A percentile compares a stretch with the other conserved stretches of the same genome.
These are phyloP conservation scores for Drosophila macrothrix DNA, from an alignment of 2,888 invertebrate species.

Conservation along the genomic window DNA sequence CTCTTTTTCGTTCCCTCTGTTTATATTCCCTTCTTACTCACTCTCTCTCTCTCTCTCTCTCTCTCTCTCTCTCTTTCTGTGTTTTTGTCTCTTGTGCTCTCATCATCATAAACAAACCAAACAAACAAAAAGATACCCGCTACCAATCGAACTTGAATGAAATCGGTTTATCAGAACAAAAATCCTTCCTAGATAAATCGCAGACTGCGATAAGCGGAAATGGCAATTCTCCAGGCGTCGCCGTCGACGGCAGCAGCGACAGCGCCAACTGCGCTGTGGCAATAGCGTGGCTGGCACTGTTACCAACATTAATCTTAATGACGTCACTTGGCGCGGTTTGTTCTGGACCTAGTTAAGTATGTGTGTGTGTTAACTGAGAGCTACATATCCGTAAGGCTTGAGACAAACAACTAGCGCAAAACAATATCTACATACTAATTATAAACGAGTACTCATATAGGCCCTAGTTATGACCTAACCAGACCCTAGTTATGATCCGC, in stretches of 20 bases:
- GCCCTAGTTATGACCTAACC: conserved; percentile 2
- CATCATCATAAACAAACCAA: conserved; percentile 15
- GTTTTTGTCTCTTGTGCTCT: conserved; percentile 33
- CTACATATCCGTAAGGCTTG: conserved; percentile 34
- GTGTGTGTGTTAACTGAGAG: conserved; percentile 39
- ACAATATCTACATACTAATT: conserved; percentile 14
- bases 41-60: conserved; percentile 15
- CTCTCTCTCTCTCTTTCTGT: conserved; percentile 4
- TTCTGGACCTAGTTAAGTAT: conserved; percentile 42
- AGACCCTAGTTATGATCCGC: conserved; percentile 72
- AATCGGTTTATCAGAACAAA: conserved; percentile 92
- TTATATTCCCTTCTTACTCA: conserved; percentile 7
- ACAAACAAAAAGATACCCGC: conserved; percentile 86
- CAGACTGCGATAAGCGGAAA: conserved; percentile 66
- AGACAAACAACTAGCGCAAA: conserved; percentile 23
- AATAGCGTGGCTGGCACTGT: conserved; percentile 61
- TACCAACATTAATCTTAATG: conserved; percentile 40
- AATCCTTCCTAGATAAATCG: conserved; percentile 85
- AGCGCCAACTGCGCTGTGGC: conserved; percentile 42
- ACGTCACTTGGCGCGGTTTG: conserved; percentile 5
- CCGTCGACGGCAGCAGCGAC: conserved; percentile 44
- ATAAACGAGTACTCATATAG: neutral
- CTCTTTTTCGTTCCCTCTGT: neutral
- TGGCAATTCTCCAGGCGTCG: conserved; percentile 57
- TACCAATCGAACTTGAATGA: conserved; percentile 91